Base-by-base conservation (phyloP, 2,113 vertebrate genomes). In the Sarotherodon lohbergeri region DNA sequence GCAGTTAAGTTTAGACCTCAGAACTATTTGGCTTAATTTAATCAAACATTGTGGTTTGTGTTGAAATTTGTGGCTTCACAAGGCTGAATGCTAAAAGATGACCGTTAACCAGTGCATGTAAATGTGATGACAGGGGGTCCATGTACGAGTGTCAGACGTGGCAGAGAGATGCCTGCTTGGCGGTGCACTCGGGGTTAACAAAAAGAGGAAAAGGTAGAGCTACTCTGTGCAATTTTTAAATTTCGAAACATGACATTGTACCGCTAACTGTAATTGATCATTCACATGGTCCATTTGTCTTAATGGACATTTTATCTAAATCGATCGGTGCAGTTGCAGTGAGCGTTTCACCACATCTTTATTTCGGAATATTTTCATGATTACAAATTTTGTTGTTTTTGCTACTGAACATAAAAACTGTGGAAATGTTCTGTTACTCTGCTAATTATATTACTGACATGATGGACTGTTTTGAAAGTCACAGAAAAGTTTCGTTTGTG, bases 151-250 rank as follows among this genome's bases (percentile, higher is more conserved):
- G 63, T 12, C 11, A 1, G 27, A 27, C 27, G 27, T 27, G 27
- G 27, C 27, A 27, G 36, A 39, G 19, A 0, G 34, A 39, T 13
- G 36, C 19, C 63, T 41, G 19, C 0, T 10, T 43, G 66, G 14
- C 13, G 16, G 22, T 46, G 22, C 13, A 27, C 1, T 71, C 7
- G 2, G 7, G 13, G 3, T 16, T 29, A 16, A 16, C 27, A 71
- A 14, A 71, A 43, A 43, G 11, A 43, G 36, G 12, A 41, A 9
- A 71, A 43, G 11, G 63, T 14, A 0, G 36, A 14, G 12, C 36
- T 71, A 3, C n/a, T 14, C 11, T 6, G 12, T 71, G 36, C 66
- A 24, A 24, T 24, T 71, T 71, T 0, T 71, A 41, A 0, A 41
- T 22, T 68, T 13, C 22, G 19, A 71, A 71, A 43, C 7, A 9